Evolutionary conservation across 2,888 invertebrate species (phyloP).

Genomic region (Synanthedon formicaeformis): DNA sequence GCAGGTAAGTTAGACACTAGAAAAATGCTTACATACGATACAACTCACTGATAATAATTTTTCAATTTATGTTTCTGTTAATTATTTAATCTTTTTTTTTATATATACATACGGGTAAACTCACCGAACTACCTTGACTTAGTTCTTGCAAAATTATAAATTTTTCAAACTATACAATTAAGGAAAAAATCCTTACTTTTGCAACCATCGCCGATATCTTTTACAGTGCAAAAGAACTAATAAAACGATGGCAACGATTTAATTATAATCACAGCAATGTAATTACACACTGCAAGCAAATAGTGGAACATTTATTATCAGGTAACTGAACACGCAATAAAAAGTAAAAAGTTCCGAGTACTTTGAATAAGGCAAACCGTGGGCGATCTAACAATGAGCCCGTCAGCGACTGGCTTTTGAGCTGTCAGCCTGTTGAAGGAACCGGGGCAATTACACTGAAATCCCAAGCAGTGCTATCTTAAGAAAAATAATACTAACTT

Average conservation of each 20-base stretch:
- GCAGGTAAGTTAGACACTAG: too few relatives aligned
- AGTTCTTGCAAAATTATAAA: too few relatives aligned
- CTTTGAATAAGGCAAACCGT: constrained; percentile 65
- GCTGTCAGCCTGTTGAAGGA: constrained; percentile 65
- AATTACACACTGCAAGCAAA: constrained; percentile 9
- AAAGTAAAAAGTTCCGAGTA: constrained; percentile 50
- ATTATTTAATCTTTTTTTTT: too few relatives aligned
- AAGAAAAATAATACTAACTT: constrained; percentile 59
- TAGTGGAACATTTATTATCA: constrained; percentile 23
- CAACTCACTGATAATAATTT: too few relatives aligned
- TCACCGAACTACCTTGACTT: too few relatives aligned
- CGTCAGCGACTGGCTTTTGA: constrained; percentile 64
- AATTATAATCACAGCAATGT: background rate
- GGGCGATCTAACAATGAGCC: constrained; percentile 65
- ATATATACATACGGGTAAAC: too few relatives aligned
- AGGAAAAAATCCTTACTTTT: too few relatives aligned
- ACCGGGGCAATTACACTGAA: constrained; percentile 70
- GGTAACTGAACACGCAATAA: constrained; percentile 44
- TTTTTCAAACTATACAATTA: too few relatives aligned
- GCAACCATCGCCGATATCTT: too few relatives aligned
- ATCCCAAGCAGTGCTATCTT: constrained; percentile 61
- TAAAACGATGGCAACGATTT: background rate
- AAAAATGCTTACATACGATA: too few relatives aligned
- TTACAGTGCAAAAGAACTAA: too few relatives aligned
- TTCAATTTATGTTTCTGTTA: too few relatives aligned